These are phyloP conservation scores for Drosophila miranda DNA, from an alignment of 1,140 invertebrate genomes.

Conservation along the genomic window DNA sequence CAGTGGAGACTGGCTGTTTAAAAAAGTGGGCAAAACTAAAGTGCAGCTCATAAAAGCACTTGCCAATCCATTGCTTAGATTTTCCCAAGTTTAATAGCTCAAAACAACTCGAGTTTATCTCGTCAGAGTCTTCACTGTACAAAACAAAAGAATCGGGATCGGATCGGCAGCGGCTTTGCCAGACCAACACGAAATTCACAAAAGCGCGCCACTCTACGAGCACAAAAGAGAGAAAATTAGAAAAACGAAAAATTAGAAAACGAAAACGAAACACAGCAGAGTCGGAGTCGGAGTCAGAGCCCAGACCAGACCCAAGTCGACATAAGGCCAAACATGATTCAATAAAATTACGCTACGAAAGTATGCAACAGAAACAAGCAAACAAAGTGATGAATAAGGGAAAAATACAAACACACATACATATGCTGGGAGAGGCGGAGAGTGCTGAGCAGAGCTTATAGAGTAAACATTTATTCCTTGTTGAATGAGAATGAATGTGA, in stretches of 20 bases:
- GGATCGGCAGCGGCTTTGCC: not conserved
- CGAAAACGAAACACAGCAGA: constrained; percentile 30
- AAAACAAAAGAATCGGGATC: too few relatives aligned
- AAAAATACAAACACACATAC: not conserved
- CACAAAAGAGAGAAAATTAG: constrained; percentile 34
- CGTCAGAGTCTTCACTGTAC: too few relatives aligned
- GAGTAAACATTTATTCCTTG: constrained; percentile 47
- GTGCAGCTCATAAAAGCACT: too few relatives aligned
- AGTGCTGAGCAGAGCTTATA: constrained; percentile 38
- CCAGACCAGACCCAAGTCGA: constrained; percentile 10
- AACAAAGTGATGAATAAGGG: constrained; percentile 31
- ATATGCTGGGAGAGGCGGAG: not conserved
- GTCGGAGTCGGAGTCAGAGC: too few relatives aligned
- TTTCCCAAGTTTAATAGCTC: too few relatives aligned
- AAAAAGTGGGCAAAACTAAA: too few relatives aligned
- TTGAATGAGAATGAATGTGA: constrained; percentile 59
- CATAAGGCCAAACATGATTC: constrained; percentile 71
- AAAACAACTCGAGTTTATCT: too few relatives aligned
- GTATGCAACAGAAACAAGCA: constrained; percentile 73
- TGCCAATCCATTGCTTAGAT: too few relatives aligned
- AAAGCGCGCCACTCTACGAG: constrained; percentile 27
- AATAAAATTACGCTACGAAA: constrained; percentile 79
- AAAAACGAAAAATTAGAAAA: constrained; percentile 43
- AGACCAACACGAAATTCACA: constrained; percentile 2
- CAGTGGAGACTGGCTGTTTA: constrained; percentile 14